These are phyloP conservation scores for Stratiomys singularior DNA, from an alignment of 2,888 invertebrate genomes.

Conservation along the genomic window DNA sequence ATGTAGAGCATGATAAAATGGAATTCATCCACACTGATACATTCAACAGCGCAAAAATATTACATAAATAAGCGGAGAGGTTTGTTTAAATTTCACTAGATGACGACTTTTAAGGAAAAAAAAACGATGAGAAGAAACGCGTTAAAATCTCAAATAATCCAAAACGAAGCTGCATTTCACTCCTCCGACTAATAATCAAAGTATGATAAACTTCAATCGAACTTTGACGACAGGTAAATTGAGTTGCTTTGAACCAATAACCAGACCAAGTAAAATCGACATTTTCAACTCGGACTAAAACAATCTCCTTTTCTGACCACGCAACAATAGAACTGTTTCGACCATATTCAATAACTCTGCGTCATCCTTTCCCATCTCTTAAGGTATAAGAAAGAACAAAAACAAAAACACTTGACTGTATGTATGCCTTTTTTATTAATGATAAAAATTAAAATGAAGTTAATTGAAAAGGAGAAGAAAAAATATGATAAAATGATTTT, in stretches of 20 bases:
- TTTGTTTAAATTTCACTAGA: not conserved
- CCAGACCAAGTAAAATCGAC: too few species aligned
- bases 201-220: not conserved
- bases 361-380: conserved; percentile 36
- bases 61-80: not conserved
- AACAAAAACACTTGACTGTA: conserved; percentile 44
- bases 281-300: not conserved
- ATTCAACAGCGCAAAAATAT: conserved; percentile 32
- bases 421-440: conserved; percentile 45
- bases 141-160: not conserved
- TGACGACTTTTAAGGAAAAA: not conserved
- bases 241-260: not conserved
- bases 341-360: not conserved
- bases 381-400: conserved; percentile 37
- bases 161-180: not conserved
- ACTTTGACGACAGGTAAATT: not conserved
- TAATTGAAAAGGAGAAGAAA: conserved; percentile 16
- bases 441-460: conserved; percentile 23
- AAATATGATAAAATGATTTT: conserved; percentile 36
- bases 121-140: not conserved
- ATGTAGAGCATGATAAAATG: conserved; percentile 42
- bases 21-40: conserved; percentile 35
- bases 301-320: conserved; percentile 8
- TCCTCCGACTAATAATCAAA: not conserved
- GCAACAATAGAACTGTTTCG: not conserved